Conservation (phyloP, 2,888 invertebrate genomes). For the Nomada lathburiana region DNA sequence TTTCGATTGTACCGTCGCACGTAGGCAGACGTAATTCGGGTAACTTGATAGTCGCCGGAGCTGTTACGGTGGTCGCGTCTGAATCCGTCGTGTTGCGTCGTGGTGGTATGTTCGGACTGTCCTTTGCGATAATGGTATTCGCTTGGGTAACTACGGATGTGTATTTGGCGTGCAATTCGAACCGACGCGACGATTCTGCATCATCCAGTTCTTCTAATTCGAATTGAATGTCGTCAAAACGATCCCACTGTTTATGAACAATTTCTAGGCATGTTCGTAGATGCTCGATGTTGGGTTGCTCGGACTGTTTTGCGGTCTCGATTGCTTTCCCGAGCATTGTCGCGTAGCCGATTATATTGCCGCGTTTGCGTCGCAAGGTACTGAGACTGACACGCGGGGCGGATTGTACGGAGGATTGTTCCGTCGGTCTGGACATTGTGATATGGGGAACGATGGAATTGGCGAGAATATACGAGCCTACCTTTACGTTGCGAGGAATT, state of each 20-base stretch:
- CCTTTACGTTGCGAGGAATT: neutral
- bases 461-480: conserved; percentile 1
- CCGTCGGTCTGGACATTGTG: neutral
- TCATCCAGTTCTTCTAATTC: neutral
- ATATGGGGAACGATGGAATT: neutral
- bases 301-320: neutral
- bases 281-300: neutral
- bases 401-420: neutral
- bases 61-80: neutral
- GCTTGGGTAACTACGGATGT: neutral
- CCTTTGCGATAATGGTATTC: neutral
- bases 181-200: neutral
- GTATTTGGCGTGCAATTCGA: neutral
- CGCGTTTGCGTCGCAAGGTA: conserved; percentile 1
- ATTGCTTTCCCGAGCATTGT: neutral
- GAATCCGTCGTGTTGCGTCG: neutral
- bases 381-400: neutral
- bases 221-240: neutral
- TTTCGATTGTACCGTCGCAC: conserved; percentile 1
- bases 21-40: neutral
- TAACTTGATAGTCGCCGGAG: neutral
- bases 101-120: neutral
- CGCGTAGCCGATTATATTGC: neutral
- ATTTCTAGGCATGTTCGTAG: too few species aligned
- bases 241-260: neutral